These are phyloP conservation scores for Scarus forsteni DNA, from an alignment of 2,797 vertebrate species.

Conservation along the genomic window DNA sequence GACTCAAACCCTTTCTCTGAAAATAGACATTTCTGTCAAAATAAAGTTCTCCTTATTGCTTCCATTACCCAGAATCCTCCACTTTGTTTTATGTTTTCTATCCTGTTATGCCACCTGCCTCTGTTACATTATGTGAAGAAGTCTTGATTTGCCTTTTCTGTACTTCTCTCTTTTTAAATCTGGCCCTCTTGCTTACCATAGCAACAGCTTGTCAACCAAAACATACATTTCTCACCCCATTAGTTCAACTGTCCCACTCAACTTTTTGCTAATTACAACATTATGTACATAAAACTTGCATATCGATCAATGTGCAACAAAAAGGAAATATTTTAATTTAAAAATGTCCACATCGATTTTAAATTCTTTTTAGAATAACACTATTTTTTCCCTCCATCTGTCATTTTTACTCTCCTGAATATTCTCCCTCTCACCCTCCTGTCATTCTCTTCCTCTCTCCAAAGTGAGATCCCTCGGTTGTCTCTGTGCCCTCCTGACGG, in stretches of 20 bases:
- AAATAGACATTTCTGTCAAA: not conserved
- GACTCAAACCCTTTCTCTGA: no score
- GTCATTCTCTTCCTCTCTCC: constrained; percentile 15
- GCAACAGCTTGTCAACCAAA: constrained; percentile 40
- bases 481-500: constrained; percentile 84
- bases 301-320: not conserved
- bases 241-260: constrained; percentile 22
- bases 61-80: constrained; percentile 29
- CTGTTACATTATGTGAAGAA: constrained; percentile 26
- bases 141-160: not conserved
- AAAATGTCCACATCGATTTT: constrained; percentile 3
- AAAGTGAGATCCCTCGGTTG: constrained; percentile 82
- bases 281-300: no score
- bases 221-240: constrained; percentile 59
- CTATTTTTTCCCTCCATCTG: constrained; percentile 9
- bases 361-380: not conserved
- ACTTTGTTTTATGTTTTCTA: constrained; percentile 16
- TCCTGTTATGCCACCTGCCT: constrained; percentile 20
- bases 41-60: constrained; percentile 2
- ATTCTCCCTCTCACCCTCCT: constrained; percentile 1
- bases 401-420: not conserved
- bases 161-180: constrained; percentile 48
- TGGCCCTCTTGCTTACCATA: constrained; percentile 38
- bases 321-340: not conserved
- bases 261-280: no score